These are phyloP conservation scores for Nilaparvata lugens DNA, from an alignment of 1,140 invertebrate genomes.

Conservation along the genomic window DNA sequence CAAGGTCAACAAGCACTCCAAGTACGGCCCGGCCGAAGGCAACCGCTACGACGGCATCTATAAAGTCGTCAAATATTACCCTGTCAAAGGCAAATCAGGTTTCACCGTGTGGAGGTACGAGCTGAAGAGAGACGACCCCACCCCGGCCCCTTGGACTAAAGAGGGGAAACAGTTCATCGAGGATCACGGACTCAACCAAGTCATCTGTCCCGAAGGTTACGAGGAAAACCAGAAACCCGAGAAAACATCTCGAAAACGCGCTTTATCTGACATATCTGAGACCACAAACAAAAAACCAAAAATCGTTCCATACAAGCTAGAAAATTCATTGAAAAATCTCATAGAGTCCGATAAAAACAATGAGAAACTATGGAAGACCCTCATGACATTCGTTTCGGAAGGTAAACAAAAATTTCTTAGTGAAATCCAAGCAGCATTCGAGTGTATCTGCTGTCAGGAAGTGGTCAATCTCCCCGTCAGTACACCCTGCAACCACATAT, in stretches of 20 bases:
- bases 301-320: slow-evolving; percentile 37
- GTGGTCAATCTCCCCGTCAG: slow-evolving; percentile 63
- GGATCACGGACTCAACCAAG: slow-evolving; percentile 34
- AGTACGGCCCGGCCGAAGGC: slow-evolving; percentile 69
- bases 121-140: slow-evolving; percentile 66
- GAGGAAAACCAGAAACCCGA: slow-evolving; percentile 48
- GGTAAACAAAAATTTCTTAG: slow-evolving; percentile 52
- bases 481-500: slow-evolving; percentile 64
- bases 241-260: slow-evolving; percentile 22
- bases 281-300: slow-evolving; percentile 38
- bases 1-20: slow-evolving; percentile 63
- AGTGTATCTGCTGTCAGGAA: slow-evolving; percentile 74
- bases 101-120: slow-evolving; percentile 76
- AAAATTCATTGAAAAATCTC: slow-evolving; percentile 39
- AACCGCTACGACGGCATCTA: slow-evolving; percentile 66
- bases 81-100: slow-evolving; percentile 66
- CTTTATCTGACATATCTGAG: slow-evolving; percentile 20
- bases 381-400: slow-evolving; percentile 36
- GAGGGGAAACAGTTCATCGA: slow-evolving; percentile 48
- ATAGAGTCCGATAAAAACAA: slow-evolving; percentile 53
- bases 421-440: slow-evolving; percentile 56
- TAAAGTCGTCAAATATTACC: slow-evolving; percentile 78
- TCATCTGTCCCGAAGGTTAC: slow-evolving; percentile 66
- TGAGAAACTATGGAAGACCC: slow-evolving; percentile 58
- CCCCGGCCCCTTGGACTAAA: slow-evolving; percentile 73